Base-by-base conservation (phyloP, 1,140 invertebrate species). In the Pectinophora gossypiella region DNA sequence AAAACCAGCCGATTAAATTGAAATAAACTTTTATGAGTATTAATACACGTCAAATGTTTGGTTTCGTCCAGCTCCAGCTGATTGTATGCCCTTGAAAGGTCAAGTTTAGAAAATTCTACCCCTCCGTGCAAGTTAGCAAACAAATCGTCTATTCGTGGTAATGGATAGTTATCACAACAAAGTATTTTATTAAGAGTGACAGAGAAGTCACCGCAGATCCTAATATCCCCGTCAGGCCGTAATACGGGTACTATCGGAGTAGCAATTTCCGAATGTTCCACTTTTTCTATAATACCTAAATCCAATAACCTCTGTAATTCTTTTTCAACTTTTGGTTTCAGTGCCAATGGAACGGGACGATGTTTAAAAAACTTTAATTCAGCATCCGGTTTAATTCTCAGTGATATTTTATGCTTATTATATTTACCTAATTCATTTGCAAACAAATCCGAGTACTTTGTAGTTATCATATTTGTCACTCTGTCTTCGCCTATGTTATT, bases 141-240 rank as follows among this genome's bases (percentile, higher is more conserved):
- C 22, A 76, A 23, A 20, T 74, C 61, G n/a, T 67, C 64, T 10
- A 63, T 56, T 12, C 47, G 7, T 16, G 48, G 48, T 18, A 50
- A 10, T 15, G 48, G 48, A 38, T 70, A 64, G 10, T 57, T 53
- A 38, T 59, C 49, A n/a, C n/a, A n/a, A n/a, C 22, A 23, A 23
- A 23, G 22, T 5, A 23, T 10, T 42, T 61, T 64, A 54, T 73
- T 73, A 19, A 73, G 19, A 6, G 67, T 71, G 5, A 60, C 44
- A 36, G 59, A 68, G 44, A 62, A 70, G 38, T 70, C 67, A 15
- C 61, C 67, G 38, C 69, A 68, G 9, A 62, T 40, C 38, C 61
- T 35, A 13, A 50, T 50, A 13, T 50, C 35, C 4, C 48, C 48
- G n/a, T 50, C 48, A 12, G 48, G 15, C 19, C 19, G 13, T 13